Evolutionary conservation across 2,888 invertebrate genomes (phyloP).

Genomic region (Melanargia galathea): DNA sequence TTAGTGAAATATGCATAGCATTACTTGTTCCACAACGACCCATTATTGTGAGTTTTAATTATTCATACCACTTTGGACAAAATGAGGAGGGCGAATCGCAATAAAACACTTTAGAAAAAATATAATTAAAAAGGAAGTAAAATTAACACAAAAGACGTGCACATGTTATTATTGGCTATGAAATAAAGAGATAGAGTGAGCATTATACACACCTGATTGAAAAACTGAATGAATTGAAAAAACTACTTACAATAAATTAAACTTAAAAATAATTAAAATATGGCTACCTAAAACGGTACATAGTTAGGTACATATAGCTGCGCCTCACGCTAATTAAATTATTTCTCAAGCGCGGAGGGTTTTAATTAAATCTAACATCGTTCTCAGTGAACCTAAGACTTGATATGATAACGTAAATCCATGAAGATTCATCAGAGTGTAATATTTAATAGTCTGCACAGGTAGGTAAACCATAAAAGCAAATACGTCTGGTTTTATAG

Average conservation of each 20-base stretch:
- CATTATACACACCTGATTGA: no score
- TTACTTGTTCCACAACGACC: constrained; percentile 44
- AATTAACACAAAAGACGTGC: no score
- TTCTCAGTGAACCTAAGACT: constrained; percentile 8
- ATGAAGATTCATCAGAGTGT: no score
- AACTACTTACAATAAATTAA: no score
- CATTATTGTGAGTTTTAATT: constrained; percentile 44
- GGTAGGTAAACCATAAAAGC: no score
- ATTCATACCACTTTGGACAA: constrained; percentile 34
- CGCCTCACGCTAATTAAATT: constrained; percentile 53
- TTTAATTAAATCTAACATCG: constrained; percentile 56
- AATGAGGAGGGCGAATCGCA: constrained; percentile 1
- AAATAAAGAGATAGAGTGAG: no score
- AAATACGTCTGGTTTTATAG: no score
- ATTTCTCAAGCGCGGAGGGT: constrained; percentile 53
- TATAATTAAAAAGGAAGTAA: background rate
- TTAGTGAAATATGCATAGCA: constrained; percentile 69
- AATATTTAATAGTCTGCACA: no score
- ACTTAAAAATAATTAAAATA: constrained; percentile 2
- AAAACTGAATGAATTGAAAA: no score
- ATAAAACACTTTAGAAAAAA: background rate
- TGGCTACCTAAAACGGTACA: background rate
- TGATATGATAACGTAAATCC: background rate
- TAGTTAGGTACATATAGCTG: background rate
- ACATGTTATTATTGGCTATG: no score